A percentile compares a stretch with the other conserved stretches of the same genome.
Evolutionary conservation across 2,113 vertebrate species (phyloP).

Genomic region (Bostrychus sinensis): DNA sequence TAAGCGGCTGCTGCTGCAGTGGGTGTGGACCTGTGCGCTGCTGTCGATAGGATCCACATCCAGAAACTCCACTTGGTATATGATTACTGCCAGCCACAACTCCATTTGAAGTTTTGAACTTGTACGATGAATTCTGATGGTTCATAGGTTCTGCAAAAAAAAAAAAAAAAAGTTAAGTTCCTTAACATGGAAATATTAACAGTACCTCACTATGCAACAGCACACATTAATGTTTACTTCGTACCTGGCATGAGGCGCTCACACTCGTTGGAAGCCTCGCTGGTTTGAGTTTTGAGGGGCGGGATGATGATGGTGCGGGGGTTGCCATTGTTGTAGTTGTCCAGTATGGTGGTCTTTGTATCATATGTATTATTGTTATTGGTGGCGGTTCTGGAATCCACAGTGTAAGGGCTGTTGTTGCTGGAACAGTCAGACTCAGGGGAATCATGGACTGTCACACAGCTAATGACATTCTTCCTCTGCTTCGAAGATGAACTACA

Average conservation of each 20-base stretch:
- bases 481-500: conserved; percentile 92
- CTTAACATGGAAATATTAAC: neutral
- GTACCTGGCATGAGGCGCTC: conserved; percentile 92
- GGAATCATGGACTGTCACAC: conserved; percentile 97
- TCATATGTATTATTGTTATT: conserved; percentile 87
- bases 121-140: conserved; percentile 92
- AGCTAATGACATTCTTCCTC: conserved; percentile 98
- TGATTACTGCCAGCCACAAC: conserved; percentile 89
- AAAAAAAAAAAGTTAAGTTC: conserved; percentile 7
- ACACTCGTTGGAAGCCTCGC: conserved; percentile 87
- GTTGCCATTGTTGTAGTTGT: conserved; percentile 87
- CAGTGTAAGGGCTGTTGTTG: conserved; percentile 91
- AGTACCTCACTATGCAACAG: neutral
- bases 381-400: conserved; percentile 81
- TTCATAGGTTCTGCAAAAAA: conserved; percentile 81
- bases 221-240: neutral
- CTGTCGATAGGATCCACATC: conserved; percentile 89
- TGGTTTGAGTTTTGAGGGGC: conserved; percentile 92
- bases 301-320: conserved; percentile 96
- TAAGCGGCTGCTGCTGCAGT: conserved; percentile 98
- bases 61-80: conserved; percentile 83
- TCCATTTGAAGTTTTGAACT: conserved; percentile 92
- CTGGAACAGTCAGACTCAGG: conserved; percentile 94
- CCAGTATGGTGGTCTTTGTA: conserved; percentile 86
- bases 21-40: conserved; percentile 90